Conservation (phyloP, 2,888 invertebrate species). For the Eledone cirrhosa region DNA sequence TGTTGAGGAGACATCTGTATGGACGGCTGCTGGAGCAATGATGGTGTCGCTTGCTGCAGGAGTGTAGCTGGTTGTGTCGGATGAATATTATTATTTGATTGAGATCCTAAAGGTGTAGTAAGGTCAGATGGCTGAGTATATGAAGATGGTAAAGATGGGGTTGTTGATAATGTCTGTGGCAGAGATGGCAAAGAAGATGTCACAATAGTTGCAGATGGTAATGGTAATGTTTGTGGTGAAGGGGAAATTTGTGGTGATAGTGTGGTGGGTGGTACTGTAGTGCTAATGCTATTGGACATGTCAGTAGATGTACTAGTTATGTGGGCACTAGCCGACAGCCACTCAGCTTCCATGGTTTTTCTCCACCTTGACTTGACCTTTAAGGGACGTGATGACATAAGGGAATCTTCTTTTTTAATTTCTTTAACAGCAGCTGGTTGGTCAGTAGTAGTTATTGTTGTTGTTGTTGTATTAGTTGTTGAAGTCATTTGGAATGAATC, state of each 20-base stretch:
- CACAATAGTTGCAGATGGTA: conserved; percentile 31
- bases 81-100: background rate
- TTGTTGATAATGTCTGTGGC: conserved; percentile 7
- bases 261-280: conserved; percentile 29
- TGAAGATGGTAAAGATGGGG: conserved; percentile 32
- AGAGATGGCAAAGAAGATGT: conserved; percentile 21
- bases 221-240: conserved; percentile 31
- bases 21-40: conserved; percentile 12
- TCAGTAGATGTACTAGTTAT: background rate
- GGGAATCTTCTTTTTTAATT: conserved; percentile 28
- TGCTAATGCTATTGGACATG: conserved; percentile 1
- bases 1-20: conserved; percentile 18
- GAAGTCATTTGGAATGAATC: background rate
- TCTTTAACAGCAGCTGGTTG: conserved; percentile 33
- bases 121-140: conserved; percentile 33
- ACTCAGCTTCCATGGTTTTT: conserved; percentile 55
- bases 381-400: conserved; percentile 33
- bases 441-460: conserved; percentile 21
- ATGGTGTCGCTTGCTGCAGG: conserved; percentile 1
- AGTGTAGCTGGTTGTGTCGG: background rate
- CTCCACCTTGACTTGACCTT: conserved; percentile 60
- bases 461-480: conserved; percentile 32
- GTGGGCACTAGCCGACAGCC: conserved; percentile 33
- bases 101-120: conserved; percentile 28
- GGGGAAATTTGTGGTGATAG: conserved; percentile 33